Base-by-base conservation (phyloP, 2,888 invertebrate species). In the Melanostoma scalare region DNA sequence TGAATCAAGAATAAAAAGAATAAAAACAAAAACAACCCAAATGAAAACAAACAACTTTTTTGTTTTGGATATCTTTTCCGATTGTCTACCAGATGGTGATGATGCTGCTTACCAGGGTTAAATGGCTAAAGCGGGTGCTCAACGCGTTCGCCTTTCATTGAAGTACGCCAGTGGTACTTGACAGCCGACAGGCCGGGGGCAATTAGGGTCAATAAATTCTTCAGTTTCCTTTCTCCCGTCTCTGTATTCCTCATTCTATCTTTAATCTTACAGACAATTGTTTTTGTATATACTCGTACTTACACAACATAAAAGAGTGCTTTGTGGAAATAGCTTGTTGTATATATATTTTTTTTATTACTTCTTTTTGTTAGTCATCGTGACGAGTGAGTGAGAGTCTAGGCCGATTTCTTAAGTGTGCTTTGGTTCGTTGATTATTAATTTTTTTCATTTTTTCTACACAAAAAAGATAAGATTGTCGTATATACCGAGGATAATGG, bases 131-230 rank as follows among this genome's bases (percentile, higher is more conserved):
- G 58, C 40, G 67, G 46, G 42, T 46, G 44, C 65, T 76, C 56
- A 8, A 56, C 73, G 63, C 44, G 60, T 65, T 63, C 44, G 68
- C 74, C 38, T 60, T 77, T 38, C 50, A 69, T 63, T 69, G 74
- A 78, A 74, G 79, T 68, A 55, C 67, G 53, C 42, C 67, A 40
- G 8, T 40, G 60, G 74, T 81, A 67, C 71, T 81, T 72, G 71
- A 61, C 77, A 82, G 77, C 77, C 77, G 81, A 77, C 81, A 73
- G 46, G 68, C 84, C 58, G 56, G 81, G 61, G 75, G 76, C 85
- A 85, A 85, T 85, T 85, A 85, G 80, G 85, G 85, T 85, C 85
- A 85, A 85, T 85, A 80, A 76, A 85, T 76, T 81, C 46, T 63
- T 61, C 68, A 55, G 36, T 36, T 38, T 81, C 30, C 65, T 48